Evolutionary conservation across 2,797 vertebrate species (phyloP), one percentile per base, ranked within the genome.

Genomic region (Tenualosa thibaudeaui): DNA sequence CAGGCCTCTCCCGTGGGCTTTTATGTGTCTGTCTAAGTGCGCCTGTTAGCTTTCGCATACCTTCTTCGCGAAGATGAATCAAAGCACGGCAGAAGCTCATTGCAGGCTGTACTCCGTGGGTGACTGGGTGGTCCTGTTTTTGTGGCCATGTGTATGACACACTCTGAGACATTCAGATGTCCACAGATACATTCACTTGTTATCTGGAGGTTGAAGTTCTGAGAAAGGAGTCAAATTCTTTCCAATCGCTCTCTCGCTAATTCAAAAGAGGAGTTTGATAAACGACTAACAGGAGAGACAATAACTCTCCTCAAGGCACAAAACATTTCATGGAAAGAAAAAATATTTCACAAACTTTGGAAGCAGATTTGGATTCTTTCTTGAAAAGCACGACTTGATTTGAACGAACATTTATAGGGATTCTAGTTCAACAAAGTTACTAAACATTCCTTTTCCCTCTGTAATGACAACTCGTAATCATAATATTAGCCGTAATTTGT

Each of bases 391-490:
- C 19, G 71, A n/a, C 13, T 78, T 78, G 71, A 78, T 78, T 78
- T 78, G 17, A 78, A 43, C 12, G 71, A 78, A 78, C 71, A 78
- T 78, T 78, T 78, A 78, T 46, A 19, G 71, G 40, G 17, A 78
- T 46, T 78, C 37, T 78, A 78, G 71, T 78, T 40, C 37, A 22
- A 78, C 40, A 13, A 46, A 46, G 71, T 46, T 78, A 40, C 40
- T 78, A 78, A 78, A 46, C 71, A 78, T 78, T 78, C 40, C 46
- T 78, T 78, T 78, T n/a, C 71, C 37, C 37, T 46, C 17, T 9
- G 37, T 46, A 78, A 78, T 78, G 40, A 78, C 71, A 78, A 43
- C 37, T 78, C 71, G 46, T 78, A 78, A 78, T 78, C 71, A 78
- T 78, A 78, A 78, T 46, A 78, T 78, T 46, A 78, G 40, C 37